phyloP scores from a whole-genome alignment of 2,113 vertebrate genomes.

The Nothocercus julius region DNA sequence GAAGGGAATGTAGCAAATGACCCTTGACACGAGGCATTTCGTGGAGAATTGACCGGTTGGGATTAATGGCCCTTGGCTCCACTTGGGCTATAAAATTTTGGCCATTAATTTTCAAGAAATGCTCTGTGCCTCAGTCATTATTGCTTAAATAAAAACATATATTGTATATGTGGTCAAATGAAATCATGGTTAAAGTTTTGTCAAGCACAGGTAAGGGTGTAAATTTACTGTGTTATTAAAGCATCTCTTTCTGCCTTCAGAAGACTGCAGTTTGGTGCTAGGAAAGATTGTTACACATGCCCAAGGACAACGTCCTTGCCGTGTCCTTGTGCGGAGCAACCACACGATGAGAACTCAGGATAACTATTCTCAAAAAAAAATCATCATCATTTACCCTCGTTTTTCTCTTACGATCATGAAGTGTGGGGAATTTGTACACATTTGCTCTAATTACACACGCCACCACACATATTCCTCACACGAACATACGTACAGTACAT shows the following conservation, averaged over 20 bases:
- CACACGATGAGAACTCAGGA: not conserved
- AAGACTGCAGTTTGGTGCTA: not conserved
- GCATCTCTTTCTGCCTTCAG: not conserved
- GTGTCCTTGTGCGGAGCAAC: not conserved
- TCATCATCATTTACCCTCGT: not conserved
- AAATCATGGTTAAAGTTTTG: slow-evolving; percentile 37
- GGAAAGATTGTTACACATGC: not conserved
- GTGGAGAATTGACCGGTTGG: slow-evolving; percentile 65
- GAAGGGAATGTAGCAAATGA: slow-evolving; percentile 45
- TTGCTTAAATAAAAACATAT: slow-evolving; percentile 69
- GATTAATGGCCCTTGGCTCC: slow-evolving; percentile 62
- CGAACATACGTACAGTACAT: not conserved
- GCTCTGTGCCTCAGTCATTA: slow-evolving; percentile 49
- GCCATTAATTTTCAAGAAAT: slow-evolving; percentile 63
- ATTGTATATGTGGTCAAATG: slow-evolving; percentile 53
- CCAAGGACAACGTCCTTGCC: not conserved
- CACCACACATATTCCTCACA: not conserved
- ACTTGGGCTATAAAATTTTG: slow-evolving; percentile 51
- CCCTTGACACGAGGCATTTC: slow-evolving; percentile 60
- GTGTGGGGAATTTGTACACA: not conserved
- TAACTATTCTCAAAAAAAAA: not conserved
- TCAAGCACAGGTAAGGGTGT: slow-evolving; percentile 39
- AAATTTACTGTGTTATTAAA: slow-evolving; percentile 35
- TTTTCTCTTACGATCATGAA: not conserved
- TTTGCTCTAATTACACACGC: not conserved